phyloP scores from a whole-genome alignment of 1,140 invertebrate species.

The Drosophila trapezifrons region DNA sequence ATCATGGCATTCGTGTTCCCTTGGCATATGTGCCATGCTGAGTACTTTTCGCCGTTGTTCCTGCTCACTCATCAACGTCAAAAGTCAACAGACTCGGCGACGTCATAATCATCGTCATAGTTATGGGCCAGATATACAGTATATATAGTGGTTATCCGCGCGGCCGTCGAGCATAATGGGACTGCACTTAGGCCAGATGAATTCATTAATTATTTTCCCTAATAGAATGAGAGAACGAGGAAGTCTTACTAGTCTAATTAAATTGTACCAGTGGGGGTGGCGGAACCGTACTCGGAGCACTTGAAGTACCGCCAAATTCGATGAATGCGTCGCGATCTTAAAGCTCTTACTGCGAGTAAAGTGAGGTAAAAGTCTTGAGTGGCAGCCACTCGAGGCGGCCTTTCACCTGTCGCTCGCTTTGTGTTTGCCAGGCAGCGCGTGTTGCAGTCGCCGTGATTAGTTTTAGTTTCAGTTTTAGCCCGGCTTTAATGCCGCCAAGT shows the following conservation, averaged over 20 bases:
- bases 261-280: constrained; percentile 40
- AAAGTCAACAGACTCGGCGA: constrained; percentile 35
- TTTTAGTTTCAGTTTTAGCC: constrained; percentile 17
- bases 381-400: constrained; percentile 24
- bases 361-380: constrained; percentile 21
- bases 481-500: constrained; percentile 49
- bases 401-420: constrained; percentile 49
- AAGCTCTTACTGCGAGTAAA: constrained; percentile 32
- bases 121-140: constrained; percentile 2
- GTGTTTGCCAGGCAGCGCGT: constrained; percentile 36
- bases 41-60: constrained; percentile 50
- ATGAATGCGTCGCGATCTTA: constrained; percentile 56
- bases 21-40: constrained; percentile 29
- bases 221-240: constrained; percentile 44
- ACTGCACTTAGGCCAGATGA: constrained; percentile 74
- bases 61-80: constrained; percentile 44
- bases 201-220: constrained; percentile 76
- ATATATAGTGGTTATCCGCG: constrained; percentile 13
- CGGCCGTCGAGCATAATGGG: constrained; percentile 57
- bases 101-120: constrained; percentile 32
- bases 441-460: constrained; percentile 46
- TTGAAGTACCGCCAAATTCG: constrained; percentile 33
- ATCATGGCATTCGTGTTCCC: constrained; percentile 27
- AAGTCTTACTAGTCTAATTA: constrained; percentile 66
- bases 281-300: constrained; percentile 11